Percentiles rank a stretch among this genome's conserved stretches.
Conservation (phyloP, 2,888 invertebrate genomes). For the Drosophila pseudotakahashii region DNA sequence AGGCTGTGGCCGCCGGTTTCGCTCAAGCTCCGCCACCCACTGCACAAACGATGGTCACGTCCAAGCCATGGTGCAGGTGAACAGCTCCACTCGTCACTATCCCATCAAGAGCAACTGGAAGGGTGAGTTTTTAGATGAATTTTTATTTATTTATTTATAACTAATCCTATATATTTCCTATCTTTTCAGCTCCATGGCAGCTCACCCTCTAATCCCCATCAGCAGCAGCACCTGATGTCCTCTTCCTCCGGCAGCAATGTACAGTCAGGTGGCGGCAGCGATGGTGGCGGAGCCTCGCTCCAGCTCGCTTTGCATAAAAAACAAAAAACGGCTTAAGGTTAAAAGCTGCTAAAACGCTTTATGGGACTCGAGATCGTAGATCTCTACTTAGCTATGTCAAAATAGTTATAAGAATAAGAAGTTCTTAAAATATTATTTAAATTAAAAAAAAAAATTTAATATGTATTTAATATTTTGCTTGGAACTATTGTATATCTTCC, state of each 20-base stretch:
- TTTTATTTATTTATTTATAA: not conserved
- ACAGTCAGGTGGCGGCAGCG: slow-evolving; percentile 55
- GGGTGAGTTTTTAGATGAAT: slow-evolving; percentile 41
- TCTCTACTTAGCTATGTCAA: no score
- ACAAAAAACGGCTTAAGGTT: slow-evolving; percentile 4
- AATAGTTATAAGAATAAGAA: no score
- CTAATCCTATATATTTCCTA: not conserved
- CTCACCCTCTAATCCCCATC: slow-evolving; percentile 55
- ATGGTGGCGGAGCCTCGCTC: slow-evolving; percentile 51
- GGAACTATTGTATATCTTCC: no score
- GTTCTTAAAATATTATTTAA: no score
- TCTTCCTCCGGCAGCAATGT: slow-evolving; percentile 62
- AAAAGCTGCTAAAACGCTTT: slow-evolving; percentile 5
- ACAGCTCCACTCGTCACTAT: slow-evolving; percentile 70
- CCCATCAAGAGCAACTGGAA: slow-evolving; percentile 75
- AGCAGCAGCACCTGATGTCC: slow-evolving; percentile 67
- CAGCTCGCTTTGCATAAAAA: slow-evolving; percentile 21
- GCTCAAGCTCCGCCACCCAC: slow-evolving; percentile 78
- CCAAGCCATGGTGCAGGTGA: slow-evolving; percentile 57
- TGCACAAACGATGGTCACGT: slow-evolving; percentile 67
- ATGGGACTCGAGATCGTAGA: no score
- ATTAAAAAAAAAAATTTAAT: no score
- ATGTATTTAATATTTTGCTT: no score
- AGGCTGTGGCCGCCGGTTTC: slow-evolving; percentile 85
- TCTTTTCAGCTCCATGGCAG: slow-evolving; percentile 65